phyloP scores from a whole-genome alignment of 2,113 vertebrate genomes.

The Marcusenius ussheri region DNA sequence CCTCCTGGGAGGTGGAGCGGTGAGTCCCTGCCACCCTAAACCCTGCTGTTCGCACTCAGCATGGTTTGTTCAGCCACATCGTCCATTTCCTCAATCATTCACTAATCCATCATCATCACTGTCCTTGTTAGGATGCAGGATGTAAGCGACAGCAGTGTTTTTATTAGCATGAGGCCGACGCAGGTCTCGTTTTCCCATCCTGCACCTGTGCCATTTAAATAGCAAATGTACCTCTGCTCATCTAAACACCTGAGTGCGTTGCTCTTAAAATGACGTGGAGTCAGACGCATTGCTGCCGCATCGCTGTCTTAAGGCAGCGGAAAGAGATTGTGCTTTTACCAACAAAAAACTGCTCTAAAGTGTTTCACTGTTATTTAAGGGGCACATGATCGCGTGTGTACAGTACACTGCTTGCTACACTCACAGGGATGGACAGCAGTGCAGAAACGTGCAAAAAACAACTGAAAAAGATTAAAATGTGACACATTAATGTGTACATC shows the following conservation, averaged over 20 bases:
- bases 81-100: neutral
- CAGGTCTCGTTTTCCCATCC: neutral
- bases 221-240: neutral
- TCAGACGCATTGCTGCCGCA: neutral
- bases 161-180: neutral
- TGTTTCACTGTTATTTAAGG: neutral
- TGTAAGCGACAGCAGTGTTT: neutral
- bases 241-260: neutral
- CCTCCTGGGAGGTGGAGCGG: constrained; percentile 70
- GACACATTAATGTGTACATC: too few species aligned
- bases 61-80: neutral
- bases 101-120: neutral
- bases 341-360: neutral
- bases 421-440: too few species aligned
- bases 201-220: neutral
- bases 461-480: too few species aligned
- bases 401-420: too few species aligned
- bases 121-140: neutral
- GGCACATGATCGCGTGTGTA: too few species aligned
- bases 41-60: neutral
- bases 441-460: too few species aligned
- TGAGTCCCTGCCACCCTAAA: constrained; percentile 37
- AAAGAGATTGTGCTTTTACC: neutral
- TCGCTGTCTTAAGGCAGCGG: neutral
- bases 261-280: neutral